Base-by-base conservation (phyloP, 1,140 invertebrate species). In the Grapholita molesta region DNA sequence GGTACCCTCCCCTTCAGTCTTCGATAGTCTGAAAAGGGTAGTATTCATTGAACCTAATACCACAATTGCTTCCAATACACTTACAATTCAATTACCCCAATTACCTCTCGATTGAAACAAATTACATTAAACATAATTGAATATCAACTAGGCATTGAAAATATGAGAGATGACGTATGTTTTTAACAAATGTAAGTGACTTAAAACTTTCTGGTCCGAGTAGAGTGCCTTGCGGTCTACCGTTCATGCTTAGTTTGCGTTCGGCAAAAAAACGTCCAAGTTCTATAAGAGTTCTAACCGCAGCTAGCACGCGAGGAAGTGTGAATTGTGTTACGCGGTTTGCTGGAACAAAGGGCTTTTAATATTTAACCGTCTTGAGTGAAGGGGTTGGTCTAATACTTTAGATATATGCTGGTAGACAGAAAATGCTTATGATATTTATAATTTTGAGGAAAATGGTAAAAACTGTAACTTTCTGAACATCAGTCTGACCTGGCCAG, bases 311-410 rank as follows among this genome's bases (percentile, higher is more conserved):
- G 55, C 55, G 55, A 7, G 21, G 21, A 25, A 30, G 55, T 15
- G 55, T 61, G 55, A 61, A 61, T 28, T 61, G 53, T 55, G 55
- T 61, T 61, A 61, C 55, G 55, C 25, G 55, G 55, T 61, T 61
- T 61, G 7, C 24, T 28, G 24, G 24, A 61, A 61, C 55, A 61
- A 61, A 61, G 25, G 55, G 55, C 55, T 28, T 61, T 61, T 61
- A 61, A 61, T 32, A 61, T 61, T 24, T 28, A 55, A 55, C 53
- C 23, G 24, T 21, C 15, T 48, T 21, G 12, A 3, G 24, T 25
- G 24, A 53, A 25, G 24, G 24, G 11, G 23, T n/a, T 61, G 28
- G n/a, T 30, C 55, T 61, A 61, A 15, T 61, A 61, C n/a, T 28
- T 61, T 30, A 12, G 55, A 28, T 48, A 48, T 5, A 48, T 48